Evolutionary conservation across 2,113 vertebrate species (phyloP).

Genomic region (Otus sunia): DNA sequence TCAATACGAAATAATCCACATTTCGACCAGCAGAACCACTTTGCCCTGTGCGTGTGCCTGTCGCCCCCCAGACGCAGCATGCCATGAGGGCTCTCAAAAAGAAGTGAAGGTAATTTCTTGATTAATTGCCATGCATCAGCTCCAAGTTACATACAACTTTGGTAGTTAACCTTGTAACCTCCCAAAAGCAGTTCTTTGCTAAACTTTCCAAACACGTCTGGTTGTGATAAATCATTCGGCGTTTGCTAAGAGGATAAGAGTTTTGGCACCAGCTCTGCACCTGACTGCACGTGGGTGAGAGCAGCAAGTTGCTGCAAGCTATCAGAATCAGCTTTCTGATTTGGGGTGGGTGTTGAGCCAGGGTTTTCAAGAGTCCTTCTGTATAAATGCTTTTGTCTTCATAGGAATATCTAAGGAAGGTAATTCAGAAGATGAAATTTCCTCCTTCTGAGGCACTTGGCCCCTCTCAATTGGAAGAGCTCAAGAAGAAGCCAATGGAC

Average conservation of each 20-base stretch:
- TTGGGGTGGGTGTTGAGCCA: neutral
- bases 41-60: neutral
- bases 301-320: neutral
- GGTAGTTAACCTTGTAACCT: conserved; percentile 95
- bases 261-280: conserved; percentile 54
- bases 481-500: fast-evolving
- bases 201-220: conserved; percentile 83
- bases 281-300: neutral
- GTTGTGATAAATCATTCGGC: conserved; percentile 84
- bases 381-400: neutral
- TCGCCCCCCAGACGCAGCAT: conserved; percentile 75
- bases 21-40: conserved; percentile 52
- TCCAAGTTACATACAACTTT: conserved; percentile 91
- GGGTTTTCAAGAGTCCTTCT: conserved; percentile 32
- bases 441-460: neutral
- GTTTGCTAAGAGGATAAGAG: conserved; percentile 45
- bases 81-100: conserved; percentile 73
- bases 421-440: neutral
- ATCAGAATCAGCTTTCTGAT: neutral
- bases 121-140: conserved; percentile 88
- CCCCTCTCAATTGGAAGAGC: neutral
- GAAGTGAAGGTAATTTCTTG: conserved; percentile 81
- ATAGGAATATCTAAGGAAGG: neutral
- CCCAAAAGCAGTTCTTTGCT: conserved; percentile 80
- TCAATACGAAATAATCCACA: conserved; percentile 27